These are phyloP conservation scores for Ridgeia piscesae DNA, from an alignment of 1,140 invertebrate species.

Conservation along the genomic window DNA sequence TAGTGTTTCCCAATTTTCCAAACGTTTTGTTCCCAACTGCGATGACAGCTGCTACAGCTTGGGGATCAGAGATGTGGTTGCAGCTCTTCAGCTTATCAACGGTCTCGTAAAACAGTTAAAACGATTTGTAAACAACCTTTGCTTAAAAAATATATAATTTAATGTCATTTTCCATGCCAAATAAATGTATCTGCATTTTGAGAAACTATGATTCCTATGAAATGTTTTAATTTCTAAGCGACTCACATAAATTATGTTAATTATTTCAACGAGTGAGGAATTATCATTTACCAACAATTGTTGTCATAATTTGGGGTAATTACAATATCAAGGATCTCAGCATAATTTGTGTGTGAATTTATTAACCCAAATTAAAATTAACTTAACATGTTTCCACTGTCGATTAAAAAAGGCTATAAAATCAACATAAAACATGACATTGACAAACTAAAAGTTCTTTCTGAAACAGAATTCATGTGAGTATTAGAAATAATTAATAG, in stretches of 20 bases:
- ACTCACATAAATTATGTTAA: not conserved
- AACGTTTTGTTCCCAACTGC: too few relatives aligned
- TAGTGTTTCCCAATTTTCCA: too few relatives aligned
- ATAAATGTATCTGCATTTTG: not conserved
- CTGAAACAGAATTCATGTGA: not conserved
- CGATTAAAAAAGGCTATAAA: constrained; percentile 6
- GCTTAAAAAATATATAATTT: too few relatives aligned
- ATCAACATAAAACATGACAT: not conserved
- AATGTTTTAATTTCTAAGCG: not conserved
- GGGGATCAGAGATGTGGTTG: too few relatives aligned
- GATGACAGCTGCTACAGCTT: too few relatives aligned
- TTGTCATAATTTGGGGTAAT: constrained; percentile 1
- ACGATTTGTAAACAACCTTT: too few relatives aligned
- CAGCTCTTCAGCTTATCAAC: too few relatives aligned
- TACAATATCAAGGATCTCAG: not conserved
- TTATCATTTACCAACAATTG: not conserved
- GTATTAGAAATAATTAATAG: not conserved
- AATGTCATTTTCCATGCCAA: not conserved
- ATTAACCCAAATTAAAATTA: not conserved
- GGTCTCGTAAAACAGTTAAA: too few relatives aligned
- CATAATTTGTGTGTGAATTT: not conserved
- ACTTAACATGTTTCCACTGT: not conserved
- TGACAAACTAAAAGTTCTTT: not conserved
- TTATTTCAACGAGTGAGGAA: not conserved
- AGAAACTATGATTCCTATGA: not conserved